These are phyloP conservation scores for Eudyptes chrysolophus DNA, from an alignment of 2,113 vertebrate genomes.

Conservation along the genomic window DNA sequence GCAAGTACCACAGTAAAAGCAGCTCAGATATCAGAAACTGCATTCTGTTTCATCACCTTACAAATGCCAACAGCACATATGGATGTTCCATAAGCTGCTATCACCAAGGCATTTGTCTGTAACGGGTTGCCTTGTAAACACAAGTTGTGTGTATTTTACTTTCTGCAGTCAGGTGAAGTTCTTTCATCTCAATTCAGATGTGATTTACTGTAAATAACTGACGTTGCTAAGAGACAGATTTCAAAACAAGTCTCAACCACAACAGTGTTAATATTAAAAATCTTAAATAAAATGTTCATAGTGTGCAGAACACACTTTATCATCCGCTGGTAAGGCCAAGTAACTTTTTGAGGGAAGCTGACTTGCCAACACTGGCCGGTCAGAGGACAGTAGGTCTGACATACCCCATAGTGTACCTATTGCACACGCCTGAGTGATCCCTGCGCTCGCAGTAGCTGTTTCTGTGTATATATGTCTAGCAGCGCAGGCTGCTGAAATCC, in stretches of 20 bases:
- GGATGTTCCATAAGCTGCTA: slow-evolving; percentile 56
- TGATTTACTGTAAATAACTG: slow-evolving; percentile 50
- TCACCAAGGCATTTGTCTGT: slow-evolving; percentile 18
- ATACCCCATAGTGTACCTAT: background rate
- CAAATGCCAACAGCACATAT: slow-evolving; percentile 46
- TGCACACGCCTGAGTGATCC: background rate
- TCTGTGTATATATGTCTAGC: fast-evolving
- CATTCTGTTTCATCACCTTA: slow-evolving; percentile 50
- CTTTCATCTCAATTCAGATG: slow-evolving; percentile 37
- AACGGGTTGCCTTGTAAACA: slow-evolving; percentile 48
- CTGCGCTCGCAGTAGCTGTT: background rate
- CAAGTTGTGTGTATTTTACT: slow-evolving; percentile 26
- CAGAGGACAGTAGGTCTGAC: background rate
- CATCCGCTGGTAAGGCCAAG: background rate
- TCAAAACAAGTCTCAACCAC: slow-evolving; percentile 15
- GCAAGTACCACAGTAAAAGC: slow-evolving; percentile 19
- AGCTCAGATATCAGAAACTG: slow-evolving; percentile 38
- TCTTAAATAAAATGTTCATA: background rate
- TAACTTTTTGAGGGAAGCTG: background rate
- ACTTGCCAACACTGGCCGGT: background rate
- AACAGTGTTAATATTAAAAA: background rate
- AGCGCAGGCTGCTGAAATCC: background rate
- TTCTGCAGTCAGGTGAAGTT: slow-evolving; percentile 50
- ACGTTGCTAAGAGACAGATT: slow-evolving; percentile 40
- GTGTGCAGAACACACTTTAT: background rate